Percentiles rank a stretch among this genome's conserved stretches.
These are phyloP conservation scores for Eulemur rubriventer DNA, from an alignment of 2,797 vertebrate species.

Conservation along the genomic window DNA sequence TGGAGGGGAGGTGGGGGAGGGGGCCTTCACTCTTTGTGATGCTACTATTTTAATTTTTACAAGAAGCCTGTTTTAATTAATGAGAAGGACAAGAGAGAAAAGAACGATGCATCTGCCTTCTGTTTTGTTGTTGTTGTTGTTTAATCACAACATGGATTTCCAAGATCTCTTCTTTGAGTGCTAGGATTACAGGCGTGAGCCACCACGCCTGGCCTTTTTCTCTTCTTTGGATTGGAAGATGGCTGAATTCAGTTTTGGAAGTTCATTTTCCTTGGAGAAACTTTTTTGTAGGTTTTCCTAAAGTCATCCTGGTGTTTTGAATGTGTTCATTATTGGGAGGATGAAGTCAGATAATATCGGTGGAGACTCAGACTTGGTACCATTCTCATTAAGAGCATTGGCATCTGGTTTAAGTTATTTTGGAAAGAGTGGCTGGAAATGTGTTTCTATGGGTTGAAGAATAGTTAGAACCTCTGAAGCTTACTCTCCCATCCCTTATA, in stretches of 20 bases:
- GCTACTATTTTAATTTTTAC: not conserved
- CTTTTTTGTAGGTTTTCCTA: not conserved
- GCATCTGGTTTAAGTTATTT: not conserved
- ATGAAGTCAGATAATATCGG: not conserved
- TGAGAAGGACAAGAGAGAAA: not conserved
- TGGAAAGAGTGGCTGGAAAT: not conserved
- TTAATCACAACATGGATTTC: not conserved
- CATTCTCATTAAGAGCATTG: not conserved
- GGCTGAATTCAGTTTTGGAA: not conserved
- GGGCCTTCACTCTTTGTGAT: not conserved
- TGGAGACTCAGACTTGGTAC: not conserved
- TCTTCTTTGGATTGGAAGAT: not conserved
- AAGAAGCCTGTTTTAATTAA: not conserved
- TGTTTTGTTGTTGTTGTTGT: not conserved
- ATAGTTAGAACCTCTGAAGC: not conserved
- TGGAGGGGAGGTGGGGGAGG: constrained; percentile 41
- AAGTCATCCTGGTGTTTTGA: not conserved
- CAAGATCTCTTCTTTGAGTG: not conserved
- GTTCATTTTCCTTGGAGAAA: not conserved
- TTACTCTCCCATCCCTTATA: not conserved
- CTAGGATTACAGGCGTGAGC: not conserved
- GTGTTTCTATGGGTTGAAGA: not conserved
- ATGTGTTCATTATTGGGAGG: not conserved
- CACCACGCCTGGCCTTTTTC: not conserved
- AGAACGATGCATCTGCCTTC: not conserved